Evolutionary conservation across 2,888 invertebrate genomes (phyloP), one percentile per base, ranked within the genome.

Genomic region (Drosophila hamatofila): DNA sequence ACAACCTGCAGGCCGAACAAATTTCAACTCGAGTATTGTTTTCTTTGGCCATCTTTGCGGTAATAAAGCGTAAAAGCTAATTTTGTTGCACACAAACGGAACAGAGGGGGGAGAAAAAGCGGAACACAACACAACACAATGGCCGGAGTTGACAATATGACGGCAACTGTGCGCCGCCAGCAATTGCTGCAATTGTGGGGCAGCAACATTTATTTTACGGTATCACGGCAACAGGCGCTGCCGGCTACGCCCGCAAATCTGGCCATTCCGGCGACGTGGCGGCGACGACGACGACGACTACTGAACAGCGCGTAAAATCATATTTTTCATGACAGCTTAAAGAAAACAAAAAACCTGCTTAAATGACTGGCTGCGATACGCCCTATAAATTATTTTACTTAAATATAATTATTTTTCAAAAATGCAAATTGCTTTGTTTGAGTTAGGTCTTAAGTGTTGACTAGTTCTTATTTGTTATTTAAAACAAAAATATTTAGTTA

Each of bases 21-120:
- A 70, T 69, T 63, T 72, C 78, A 80, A 67, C 76, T 74, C 64
- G 46, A 58, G 80, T 65, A 75, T 81, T 88, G 82, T 79, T 83
- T 79, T 81, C 78, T 75, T 87, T 84, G 65, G 48, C 72, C 79
- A 83, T 75, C 81, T 75, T 84, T 67, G 80, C 35, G 78, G 84
- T 85, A 88, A 85, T 84, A 85, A 88, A 88, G 88, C 83, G 78
- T 80, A 75, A 85, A 85, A 88, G 80, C 85, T 84, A 84, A 88
- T 85, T 85, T 80, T 68, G 72, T 70, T 71, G 73, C 74, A 58
- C 78, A 62, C 65, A 59, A 72, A 37, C 35, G 16, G 5, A 23
- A 52, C 16, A 16, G 33, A 16, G 16, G 59, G 4, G 14, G 4
- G 21, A 12, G 4, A 18, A 37, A 23, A 46, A 37, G 25, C 44